These are phyloP conservation scores for Phengaris alcon DNA, from an alignment of 2,888 invertebrate species.

Conservation along the genomic window DNA sequence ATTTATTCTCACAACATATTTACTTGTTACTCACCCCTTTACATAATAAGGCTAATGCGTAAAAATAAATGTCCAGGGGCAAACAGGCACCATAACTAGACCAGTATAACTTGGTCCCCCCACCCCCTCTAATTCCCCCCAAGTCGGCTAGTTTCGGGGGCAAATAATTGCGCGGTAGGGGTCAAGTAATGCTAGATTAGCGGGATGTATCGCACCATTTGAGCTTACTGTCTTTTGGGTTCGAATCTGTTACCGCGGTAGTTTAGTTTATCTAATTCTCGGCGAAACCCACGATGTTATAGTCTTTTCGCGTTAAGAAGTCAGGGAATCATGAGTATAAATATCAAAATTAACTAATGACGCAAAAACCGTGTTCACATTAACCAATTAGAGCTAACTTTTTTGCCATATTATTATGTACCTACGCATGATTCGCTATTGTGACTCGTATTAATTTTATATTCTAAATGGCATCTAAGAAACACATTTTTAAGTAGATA, in stretches of 20 bases:
- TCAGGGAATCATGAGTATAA: too few species aligned
- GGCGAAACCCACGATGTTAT: too few species aligned
- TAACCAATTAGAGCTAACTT: too few species aligned
- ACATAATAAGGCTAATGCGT: constrained; percentile 49
- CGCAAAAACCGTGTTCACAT: too few species aligned
- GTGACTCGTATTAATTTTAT: too few species aligned
- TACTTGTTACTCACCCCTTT: constrained; percentile 34
- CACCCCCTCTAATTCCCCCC: constrained; percentile 35
- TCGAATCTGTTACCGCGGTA: constrained; percentile 52
- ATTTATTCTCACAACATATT: constrained; percentile 17
- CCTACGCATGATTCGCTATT: too few species aligned
- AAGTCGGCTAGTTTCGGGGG: constrained; percentile 17
- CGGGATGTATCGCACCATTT: constrained; percentile 64
- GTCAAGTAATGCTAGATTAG: constrained; percentile 48
- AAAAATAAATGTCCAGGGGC: constrained; percentile 56
- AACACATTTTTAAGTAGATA: background rate
- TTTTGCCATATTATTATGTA: too few species aligned
- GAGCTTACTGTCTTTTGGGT: constrained; percentile 68
- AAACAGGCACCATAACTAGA: constrained; percentile 63
- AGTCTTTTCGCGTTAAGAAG: background rate
- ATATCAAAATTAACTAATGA: too few species aligned
- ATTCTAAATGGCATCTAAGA: background rate
- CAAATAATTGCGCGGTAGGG: constrained; percentile 36
- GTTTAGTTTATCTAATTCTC: too few species aligned
- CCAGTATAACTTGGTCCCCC: constrained; percentile 47